Evolutionary conservation across 2,888 invertebrate species (phyloP).

Genomic region (Drosophila meridionalis): DNA sequence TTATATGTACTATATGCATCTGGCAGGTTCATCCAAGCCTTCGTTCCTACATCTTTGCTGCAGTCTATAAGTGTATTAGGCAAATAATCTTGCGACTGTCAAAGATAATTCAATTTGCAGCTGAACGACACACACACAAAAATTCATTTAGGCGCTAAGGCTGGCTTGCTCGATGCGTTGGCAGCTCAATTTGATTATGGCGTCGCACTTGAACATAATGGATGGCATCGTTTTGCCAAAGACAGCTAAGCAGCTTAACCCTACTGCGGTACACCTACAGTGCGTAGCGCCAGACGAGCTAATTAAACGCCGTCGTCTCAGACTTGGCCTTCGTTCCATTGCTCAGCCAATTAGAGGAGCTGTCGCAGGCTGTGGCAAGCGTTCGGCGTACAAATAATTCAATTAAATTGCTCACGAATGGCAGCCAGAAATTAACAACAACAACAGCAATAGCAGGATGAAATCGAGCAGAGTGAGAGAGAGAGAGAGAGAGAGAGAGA

Average conservation of each 20-base stretch:
- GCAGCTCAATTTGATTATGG: slow-evolving; percentile 62
- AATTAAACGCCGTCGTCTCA: slow-evolving; percentile 68
- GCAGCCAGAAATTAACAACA: slow-evolving; percentile 32
- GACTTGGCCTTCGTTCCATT: slow-evolving; percentile 38
- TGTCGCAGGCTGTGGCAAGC: slow-evolving; percentile 58
- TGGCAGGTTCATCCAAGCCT: background rate
- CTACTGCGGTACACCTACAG: slow-evolving; percentile 66
- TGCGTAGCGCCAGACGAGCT: slow-evolving; percentile 50
- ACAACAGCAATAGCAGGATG: slow-evolving; percentile 3
- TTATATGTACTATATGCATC: background rate
- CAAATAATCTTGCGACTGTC: slow-evolving; percentile 24
- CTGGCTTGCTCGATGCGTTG: slow-evolving; percentile 27
- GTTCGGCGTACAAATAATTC: slow-evolving; percentile 68
- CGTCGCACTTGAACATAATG: slow-evolving; percentile 50
- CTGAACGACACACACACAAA: slow-evolving; percentile 40
- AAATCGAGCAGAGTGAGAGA: background rate
- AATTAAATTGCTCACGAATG: slow-evolving; percentile 67
- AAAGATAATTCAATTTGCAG: slow-evolving; percentile 38
- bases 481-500: background rate
- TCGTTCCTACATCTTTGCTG: no score
- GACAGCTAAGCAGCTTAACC: slow-evolving; percentile 69
- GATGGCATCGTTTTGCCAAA: slow-evolving; percentile 43
- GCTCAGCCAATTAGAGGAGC: slow-evolving; percentile 69
- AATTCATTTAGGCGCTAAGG: slow-evolving; percentile 62
- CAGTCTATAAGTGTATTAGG: background rate